Percentiles rank a stretch among this genome's conserved stretches.
Conservation (phyloP, 1,140 invertebrate genomes). For the Drusus annulatus region DNA sequence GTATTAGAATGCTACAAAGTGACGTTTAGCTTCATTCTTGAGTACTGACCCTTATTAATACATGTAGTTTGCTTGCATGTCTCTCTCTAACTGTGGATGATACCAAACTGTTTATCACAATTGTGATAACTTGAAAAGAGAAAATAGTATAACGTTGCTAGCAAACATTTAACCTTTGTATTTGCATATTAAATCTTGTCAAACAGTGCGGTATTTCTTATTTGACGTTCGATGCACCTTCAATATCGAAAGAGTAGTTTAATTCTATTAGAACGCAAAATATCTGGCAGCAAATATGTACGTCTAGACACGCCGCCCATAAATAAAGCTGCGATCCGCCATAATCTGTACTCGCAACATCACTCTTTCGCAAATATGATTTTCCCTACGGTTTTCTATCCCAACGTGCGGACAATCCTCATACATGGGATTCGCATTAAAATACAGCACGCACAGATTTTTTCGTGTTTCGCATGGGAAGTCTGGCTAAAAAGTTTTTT, state of each 20-base stretch:
- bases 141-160: neutral
- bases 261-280: constrained; percentile 10
- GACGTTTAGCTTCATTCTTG: too few relatives aligned
- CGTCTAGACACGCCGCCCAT: constrained; percentile 47
- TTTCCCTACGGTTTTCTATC: constrained; percentile 26
- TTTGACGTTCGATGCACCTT: too few relatives aligned
- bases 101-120: too few relatives aligned
- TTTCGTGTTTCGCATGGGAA: constrained; percentile 7
- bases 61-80: too few relatives aligned
- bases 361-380: constrained; percentile 30
- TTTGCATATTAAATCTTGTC: neutral
- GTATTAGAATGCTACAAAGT: too few relatives aligned
- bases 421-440: constrained; percentile 31
- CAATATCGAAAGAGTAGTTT: neutral
- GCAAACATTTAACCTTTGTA: neutral
- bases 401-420: constrained; percentile 13
- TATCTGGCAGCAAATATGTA: constrained; percentile 44
- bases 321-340: constrained; percentile 43
- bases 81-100: too few relatives aligned
- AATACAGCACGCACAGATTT: constrained; percentile 31
- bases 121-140: too few relatives aligned
- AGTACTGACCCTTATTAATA: too few relatives aligned
- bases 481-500: constrained; percentile 6
- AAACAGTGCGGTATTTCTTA: neutral
- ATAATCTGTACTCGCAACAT: constrained; percentile 29